These are phyloP conservation scores for Thymelicus lineola DNA, from an alignment of 2,888 invertebrate genomes.

Conservation along the genomic window DNA sequence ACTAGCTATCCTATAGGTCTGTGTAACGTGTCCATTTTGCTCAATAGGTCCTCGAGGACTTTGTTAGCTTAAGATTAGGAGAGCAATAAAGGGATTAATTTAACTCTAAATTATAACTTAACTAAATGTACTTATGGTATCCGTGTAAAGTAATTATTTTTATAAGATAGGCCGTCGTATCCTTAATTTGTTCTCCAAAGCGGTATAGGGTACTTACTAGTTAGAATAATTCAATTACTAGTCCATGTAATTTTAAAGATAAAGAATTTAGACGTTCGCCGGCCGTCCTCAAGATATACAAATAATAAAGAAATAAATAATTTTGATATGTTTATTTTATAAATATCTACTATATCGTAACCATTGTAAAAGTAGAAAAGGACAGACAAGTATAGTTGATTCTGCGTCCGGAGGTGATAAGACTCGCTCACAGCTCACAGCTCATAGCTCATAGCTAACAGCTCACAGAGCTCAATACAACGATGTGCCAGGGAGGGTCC, in stretches of 20 bases:
- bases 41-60: constrained; percentile 77
- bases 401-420: constrained; percentile 1
- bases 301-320: constrained; percentile 28
- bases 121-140: constrained; percentile 64
- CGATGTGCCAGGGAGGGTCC: constrained; percentile 35
- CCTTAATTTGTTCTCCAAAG: constrained; percentile 77
- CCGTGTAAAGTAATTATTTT: constrained; percentile 60
- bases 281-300: constrained; percentile 52
- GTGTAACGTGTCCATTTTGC: constrained; percentile 80
- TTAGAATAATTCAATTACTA: constrained; percentile 84
- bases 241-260: constrained; percentile 81
- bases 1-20: constrained; percentile 61
- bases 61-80: constrained; percentile 75
- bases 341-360: constrained; percentile 20
- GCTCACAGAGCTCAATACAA: constrained; percentile 15
- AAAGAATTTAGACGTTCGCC: constrained; percentile 75
- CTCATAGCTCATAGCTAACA: no score
- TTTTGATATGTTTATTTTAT: constrained; percentile 35
- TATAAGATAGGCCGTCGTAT: constrained; percentile 67
- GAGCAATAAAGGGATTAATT: constrained; percentile 72
- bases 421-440: not conserved
- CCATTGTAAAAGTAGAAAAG: constrained; percentile 25
- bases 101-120: constrained; percentile 55
- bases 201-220: constrained; percentile 85
- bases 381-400: constrained; percentile 12